Evolutionary conservation across 37 sponge, comb jelly and placozoan genomes (phyloP), one percentile per base, ranked within the genome.

Genomic region (Tethya wilhelma): DNA sequence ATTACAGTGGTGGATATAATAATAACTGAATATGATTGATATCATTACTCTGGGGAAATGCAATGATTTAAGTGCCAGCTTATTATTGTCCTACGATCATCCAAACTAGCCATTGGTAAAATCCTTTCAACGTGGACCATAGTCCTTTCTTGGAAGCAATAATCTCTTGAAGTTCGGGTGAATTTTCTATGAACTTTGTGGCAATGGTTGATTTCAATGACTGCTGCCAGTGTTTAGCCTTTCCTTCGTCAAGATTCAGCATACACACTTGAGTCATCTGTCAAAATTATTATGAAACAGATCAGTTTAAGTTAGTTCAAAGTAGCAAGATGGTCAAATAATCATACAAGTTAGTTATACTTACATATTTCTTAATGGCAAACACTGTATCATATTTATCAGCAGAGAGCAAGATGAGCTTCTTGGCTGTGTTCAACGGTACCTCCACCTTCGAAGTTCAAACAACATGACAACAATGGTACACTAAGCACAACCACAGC

Each of bases 251-350:
- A 63, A 93, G 59, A 58, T 93, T 74, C 41, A 89, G 22, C 74
- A 93, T 56, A 31, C 90, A 93, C 23, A 93, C 90, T 46, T 88
- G 57, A 22, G 45, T 75, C 89, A 93, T 93, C 93, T 93, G 78
- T 5, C n/a, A n/a, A n/a, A n/a, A n/a, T n/a, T n/a, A n/a, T n/a
- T n/a, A n/a, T n/a, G n/a, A n/a, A n/a, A n/a, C n/a, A 77, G 41
- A 60, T 17, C 4, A 64, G 3, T 8, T 25, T 44, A 60, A 44
- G 67, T 6, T 5, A 36, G 34, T 59, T 12, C 7, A 29, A n/a
- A n/a, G n/a, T n/a, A n/a, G n/a, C 53, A 49, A 19, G 53, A 49
- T 19, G 14, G 9, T 49, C 53, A 60, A 12, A 7, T 36, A 36
- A 38, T 9, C 30, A 62, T 11, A 62, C 8, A 8, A 23, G 64